Evolutionary conservation across 1,140 invertebrate species (phyloP).

Genomic region (Eufriesea mexicana): DNA sequence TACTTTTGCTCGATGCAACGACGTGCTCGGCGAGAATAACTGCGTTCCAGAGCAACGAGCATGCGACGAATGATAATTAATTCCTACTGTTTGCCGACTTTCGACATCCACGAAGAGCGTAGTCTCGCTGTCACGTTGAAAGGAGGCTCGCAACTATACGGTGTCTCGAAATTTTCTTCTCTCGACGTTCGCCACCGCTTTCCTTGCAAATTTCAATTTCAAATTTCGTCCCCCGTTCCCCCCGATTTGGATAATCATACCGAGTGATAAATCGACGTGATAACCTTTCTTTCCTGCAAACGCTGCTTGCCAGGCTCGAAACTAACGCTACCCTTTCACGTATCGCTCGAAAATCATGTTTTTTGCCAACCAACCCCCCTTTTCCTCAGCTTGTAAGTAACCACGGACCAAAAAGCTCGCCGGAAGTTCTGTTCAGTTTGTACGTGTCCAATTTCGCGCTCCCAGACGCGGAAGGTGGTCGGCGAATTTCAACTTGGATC

Average conservation of each 20-base stretch:
- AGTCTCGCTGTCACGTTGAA: neutral
- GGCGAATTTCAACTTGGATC: slow-evolving; percentile 35
- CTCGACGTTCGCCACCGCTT: neutral
- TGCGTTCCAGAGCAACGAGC: neutral
- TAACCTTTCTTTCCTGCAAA: no score
- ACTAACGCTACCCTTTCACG: neutral
- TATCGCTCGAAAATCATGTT: slow-evolving; percentile 27
- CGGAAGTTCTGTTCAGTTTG: slow-evolving; percentile 39
- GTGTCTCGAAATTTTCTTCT: neutral
- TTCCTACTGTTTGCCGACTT: slow-evolving; percentile 45
- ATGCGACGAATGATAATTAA: slow-evolving; percentile 44
- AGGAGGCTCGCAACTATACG: neutral
- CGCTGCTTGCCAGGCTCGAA: no score
- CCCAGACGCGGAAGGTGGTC: slow-evolving; percentile 11
- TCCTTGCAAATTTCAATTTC: neutral
- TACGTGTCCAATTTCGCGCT: slow-evolving; percentile 56
- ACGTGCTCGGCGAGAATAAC: neutral
- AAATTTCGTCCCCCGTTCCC: no score
- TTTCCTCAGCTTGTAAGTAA: slow-evolving; percentile 28
- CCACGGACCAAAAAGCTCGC: slow-evolving; percentile 43
- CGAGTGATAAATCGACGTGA: neutral
- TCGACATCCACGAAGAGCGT: slow-evolving; percentile 16
- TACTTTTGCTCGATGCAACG: neutral
- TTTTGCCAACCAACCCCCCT: slow-evolving; percentile 29
- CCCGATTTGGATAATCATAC: neutral